phyloP scores from a whole-genome alignment of 2,113 vertebrate species.

The Myiozetetes cayanensis region DNA sequence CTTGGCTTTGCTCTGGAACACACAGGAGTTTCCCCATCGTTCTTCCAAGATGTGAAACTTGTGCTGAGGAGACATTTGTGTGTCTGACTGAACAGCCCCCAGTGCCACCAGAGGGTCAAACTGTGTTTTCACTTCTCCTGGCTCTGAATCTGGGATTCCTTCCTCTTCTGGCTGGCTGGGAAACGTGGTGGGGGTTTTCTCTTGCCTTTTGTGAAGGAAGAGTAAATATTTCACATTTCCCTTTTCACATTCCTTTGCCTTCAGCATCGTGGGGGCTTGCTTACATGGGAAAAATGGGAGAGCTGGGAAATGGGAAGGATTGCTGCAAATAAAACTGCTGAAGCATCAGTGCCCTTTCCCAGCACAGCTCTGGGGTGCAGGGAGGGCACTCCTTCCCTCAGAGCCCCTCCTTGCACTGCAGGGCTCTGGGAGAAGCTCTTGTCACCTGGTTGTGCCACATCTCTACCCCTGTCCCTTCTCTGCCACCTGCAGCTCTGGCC shows the following conservation, averaged over 20 bases:
- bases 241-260: neutral
- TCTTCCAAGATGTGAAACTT: neutral
- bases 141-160: neutral
- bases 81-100: neutral
- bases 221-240: neutral
- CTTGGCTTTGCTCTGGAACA: neutral
- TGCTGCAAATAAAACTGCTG: neutral
- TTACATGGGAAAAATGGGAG: neutral
- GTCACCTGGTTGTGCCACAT: rapidly evolving
- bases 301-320: neutral
- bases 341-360: neutral
- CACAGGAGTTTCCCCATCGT: rapidly evolving
- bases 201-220: neutral
- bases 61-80: neutral
- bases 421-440: neutral
- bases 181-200: rapidly evolving
- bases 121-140: neutral
- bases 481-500: neutral
- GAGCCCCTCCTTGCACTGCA: rapidly evolving
- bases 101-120: neutral
- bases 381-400: neutral
- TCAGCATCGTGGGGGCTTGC: neutral
- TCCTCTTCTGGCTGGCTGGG: neutral
- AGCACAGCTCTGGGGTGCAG: neutral
- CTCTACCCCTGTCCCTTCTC: neutral